These are phyloP conservation scores for Choristoneura rosaceana DNA, from an alignment of 2,888 invertebrate genomes.

Conservation along the genomic window DNA sequence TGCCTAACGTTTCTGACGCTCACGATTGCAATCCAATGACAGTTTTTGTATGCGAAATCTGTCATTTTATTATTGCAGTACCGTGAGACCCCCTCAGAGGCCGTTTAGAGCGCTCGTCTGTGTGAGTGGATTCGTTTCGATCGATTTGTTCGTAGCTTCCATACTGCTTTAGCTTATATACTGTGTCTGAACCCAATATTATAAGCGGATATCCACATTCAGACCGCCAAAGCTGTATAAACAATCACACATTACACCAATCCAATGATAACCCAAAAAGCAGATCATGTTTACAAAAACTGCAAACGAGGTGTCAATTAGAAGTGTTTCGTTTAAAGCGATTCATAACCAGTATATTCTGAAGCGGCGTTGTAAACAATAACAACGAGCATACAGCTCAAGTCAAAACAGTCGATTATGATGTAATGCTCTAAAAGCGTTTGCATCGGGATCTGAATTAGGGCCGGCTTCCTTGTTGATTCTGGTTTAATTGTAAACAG, in stretches of 20 bases:
- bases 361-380: conserved; percentile 46
- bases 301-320: conserved; percentile 39
- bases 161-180: too few species aligned
- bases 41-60: too few species aligned
- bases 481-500: neutral
- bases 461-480: neutral
- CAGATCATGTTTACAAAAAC: conserved; percentile 28
- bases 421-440: neutral
- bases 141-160: too few species aligned
- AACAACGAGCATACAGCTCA: conserved; percentile 34
- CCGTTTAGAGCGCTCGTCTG: too few species aligned
- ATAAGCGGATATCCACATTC: neutral
- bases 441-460: neutral
- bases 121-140: too few species aligned
- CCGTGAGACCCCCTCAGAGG: too few species aligned
- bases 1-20: too few species aligned
- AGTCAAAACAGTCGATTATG: conserved; percentile 21
- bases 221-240: neutral
- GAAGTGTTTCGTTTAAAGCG: conserved; percentile 36
- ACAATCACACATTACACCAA: conserved; percentile 7
- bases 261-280: conserved; percentile 3
- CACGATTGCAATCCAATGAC: too few species aligned
- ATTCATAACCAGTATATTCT: conserved; percentile 44
- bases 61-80: too few species aligned
- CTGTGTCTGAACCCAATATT: too few species aligned